A percentile compares a stretch with the other conserved stretches of the same genome.
These are phyloP conservation scores for Altica lythri DNA, from an alignment of 2,888 invertebrate species.

Conservation along the genomic window DNA sequence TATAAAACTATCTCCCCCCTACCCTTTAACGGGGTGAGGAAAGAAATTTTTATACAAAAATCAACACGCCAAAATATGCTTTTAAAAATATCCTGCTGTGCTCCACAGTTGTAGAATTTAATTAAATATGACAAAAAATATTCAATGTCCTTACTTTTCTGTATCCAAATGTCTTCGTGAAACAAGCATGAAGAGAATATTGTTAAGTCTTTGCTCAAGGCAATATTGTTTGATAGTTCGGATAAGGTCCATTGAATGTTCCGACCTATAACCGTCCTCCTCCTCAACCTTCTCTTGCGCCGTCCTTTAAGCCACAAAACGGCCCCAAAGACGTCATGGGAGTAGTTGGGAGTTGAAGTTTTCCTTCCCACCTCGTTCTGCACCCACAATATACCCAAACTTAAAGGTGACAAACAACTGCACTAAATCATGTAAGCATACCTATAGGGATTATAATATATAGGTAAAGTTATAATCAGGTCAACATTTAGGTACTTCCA, in stretches of 20 bases:
- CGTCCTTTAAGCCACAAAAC: slow-evolving; percentile 20
- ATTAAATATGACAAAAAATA: too few species aligned
- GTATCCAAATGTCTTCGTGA: background rate
- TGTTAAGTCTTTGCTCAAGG: slow-evolving; percentile 7
- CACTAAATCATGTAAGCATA: background rate
- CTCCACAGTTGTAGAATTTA: too few species aligned
- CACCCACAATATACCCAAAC: slow-evolving; percentile 21
- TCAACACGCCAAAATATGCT: background rate
- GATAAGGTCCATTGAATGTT: slow-evolving; percentile 22
- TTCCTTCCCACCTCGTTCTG: slow-evolving; percentile 23
- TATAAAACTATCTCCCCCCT: too few species aligned
- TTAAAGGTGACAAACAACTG: background rate
- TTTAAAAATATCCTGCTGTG: background rate
- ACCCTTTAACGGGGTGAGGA: too few species aligned
- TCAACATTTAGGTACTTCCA: too few species aligned
- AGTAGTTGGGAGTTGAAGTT: slow-evolving; percentile 26
- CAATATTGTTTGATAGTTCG: slow-evolving; percentile 13
- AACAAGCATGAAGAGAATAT: slow-evolving; percentile 8
- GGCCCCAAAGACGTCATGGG: slow-evolving; percentile 24
- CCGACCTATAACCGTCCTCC: background rate
- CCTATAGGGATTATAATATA: too few species aligned
- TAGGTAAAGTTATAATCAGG: too few species aligned
- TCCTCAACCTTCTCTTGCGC: background rate
- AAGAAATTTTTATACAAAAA: too few species aligned
- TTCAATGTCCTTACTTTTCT: too few species aligned